These are phyloP conservation scores for Habrosyne pyritoides DNA, from an alignment of 2,888 invertebrate genomes.

Conservation along the genomic window DNA sequence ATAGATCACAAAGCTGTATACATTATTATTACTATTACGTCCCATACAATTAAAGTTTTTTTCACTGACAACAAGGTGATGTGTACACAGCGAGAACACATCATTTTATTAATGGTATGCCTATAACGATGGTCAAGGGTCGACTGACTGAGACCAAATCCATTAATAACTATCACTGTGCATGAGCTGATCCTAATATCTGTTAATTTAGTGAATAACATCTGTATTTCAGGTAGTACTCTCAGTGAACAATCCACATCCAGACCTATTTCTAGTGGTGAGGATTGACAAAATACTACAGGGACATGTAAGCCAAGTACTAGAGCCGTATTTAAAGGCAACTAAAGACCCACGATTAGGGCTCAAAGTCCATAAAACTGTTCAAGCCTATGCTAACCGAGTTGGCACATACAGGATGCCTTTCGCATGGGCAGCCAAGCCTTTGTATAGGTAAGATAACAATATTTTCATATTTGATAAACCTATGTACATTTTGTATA, in stretches of 20 bases:
- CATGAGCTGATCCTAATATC: too few relatives aligned
- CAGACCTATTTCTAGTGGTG: conserved; percentile 96
- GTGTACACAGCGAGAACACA: too few relatives aligned
- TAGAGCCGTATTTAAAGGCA: conserved; percentile 93
- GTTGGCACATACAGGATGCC: conserved; percentile 97
- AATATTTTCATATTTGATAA: not conserved
- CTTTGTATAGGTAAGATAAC: conserved; percentile 86
- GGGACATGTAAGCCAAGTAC: conserved; percentile 91
- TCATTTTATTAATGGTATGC: too few relatives aligned
- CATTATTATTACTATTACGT: too few relatives aligned
- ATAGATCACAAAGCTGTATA: too few relatives aligned
- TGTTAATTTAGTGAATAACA: not conserved
- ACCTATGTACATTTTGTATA: not conserved
- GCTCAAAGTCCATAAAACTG: conserved; percentile 91
- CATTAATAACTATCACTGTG: too few relatives aligned
- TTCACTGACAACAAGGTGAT: not conserved
- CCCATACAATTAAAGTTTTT: not conserved
- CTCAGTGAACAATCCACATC: conserved; percentile 93
- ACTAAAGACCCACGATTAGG: conserved; percentile 91
- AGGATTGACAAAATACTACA: conserved; percentile 97
- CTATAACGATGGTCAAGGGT: too few relatives aligned
- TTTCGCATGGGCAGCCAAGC: conserved; percentile 98
- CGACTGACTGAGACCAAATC: too few relatives aligned
- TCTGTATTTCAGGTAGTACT: conserved; percentile 89
- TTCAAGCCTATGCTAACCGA: conserved; percentile 90